Conservation (phyloP, 2,113 vertebrate genomes). For the Calonectris borealis region DNA sequence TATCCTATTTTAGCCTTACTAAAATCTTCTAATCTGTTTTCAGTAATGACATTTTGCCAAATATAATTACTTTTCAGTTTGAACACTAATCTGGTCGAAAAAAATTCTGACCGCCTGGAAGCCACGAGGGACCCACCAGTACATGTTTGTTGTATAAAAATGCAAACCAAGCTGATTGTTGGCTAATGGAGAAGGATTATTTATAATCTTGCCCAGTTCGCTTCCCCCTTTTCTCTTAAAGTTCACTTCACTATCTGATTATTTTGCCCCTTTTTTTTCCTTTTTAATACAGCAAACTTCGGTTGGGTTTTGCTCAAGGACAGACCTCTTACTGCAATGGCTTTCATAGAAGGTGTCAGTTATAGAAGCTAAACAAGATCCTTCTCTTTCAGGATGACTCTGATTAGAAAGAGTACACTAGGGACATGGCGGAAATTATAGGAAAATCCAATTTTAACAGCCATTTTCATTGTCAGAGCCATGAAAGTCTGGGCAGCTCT, state of each 20-base stretch:
- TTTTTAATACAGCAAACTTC: not conserved
- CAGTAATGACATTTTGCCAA: not conserved
- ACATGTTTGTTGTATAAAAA: rapidly evolving
- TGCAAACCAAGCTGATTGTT: not conserved
- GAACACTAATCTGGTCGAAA: not conserved
- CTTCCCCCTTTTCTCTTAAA: not conserved
- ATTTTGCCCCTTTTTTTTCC: rapidly evolving
- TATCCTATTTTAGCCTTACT: not conserved
- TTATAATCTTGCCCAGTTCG: rapidly evolving
- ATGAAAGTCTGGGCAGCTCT: not conserved
- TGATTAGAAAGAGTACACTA: not conserved
- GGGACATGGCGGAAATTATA: not conserved
- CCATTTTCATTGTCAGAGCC: not conserved
- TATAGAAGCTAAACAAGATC: not conserved
- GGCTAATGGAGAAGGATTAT: not conserved
- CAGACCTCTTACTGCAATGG: not conserved
- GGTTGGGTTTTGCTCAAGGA: not conserved
- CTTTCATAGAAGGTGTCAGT: not conserved
- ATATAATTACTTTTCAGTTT: not conserved
- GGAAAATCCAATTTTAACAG: not conserved
- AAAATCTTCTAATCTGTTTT: not conserved
- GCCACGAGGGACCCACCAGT: not conserved
- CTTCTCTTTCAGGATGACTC: not conserved
- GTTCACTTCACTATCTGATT: not conserved
- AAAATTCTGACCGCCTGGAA: not conserved